Evolutionary conservation across 2,888 invertebrate genomes (phyloP), one percentile per base, ranked within the genome.

Genomic region (Malthinus flaveolus): DNA sequence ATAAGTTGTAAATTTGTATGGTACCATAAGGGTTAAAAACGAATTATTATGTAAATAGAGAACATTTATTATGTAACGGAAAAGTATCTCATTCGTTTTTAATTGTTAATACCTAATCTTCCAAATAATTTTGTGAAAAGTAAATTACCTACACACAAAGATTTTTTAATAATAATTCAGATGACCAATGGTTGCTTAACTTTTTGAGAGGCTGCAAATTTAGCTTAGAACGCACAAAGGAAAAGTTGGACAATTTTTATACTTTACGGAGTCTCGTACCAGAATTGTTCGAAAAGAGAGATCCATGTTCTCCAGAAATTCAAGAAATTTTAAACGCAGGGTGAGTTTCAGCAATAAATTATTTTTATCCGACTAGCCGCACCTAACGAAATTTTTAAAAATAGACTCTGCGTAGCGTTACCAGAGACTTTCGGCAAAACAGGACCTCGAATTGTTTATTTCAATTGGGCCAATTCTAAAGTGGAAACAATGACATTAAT

Each of bases 211-310:
- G 83, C 44, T 80, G 80, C 63, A 84, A 84, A 73, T 83, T 81
- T 70, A 82, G 83, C 50, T 67, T 83, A 37, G 83, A 83, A 66
- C 77, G 80, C 60, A 79, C 80, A 37, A 83, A 84, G 70, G 78
- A 81, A 63, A 84, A 84, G 65, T 65, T 84, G 32, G 84, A 84
- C 60, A 81, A 82, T 76, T 86, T 81, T 68, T 85, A 86, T 68
- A 84, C 84, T 8, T 71, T 82, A 69, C 82, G 83, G 61, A 79
- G 80, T 3, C 75, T 83, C 32, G 79, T 84, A 1, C 85, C 87
- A 1, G 86, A 86, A 64, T 78, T 85, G 61, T 83, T 83, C 64
- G 77, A 78, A 7, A 69, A 80, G 58, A 76, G 82, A 66, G 82
- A 84, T 71, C 82, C 83, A 1, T 56, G 54, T 10, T 32, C 61